Evolutionary conservation across 2,113 vertebrate genomes (phyloP).

Genomic region (Clarias gariepinus): DNA sequence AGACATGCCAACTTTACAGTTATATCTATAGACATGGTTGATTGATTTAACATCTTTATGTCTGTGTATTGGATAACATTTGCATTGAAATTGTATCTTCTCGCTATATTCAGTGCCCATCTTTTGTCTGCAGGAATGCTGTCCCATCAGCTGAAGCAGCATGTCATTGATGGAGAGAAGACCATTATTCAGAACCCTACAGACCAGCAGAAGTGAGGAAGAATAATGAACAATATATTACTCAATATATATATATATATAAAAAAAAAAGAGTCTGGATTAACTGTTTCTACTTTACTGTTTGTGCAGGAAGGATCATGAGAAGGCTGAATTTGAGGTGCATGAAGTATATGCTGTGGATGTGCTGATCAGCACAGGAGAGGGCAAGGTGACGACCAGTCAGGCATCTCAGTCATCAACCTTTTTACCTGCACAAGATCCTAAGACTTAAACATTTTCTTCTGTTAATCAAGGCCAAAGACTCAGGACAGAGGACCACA

Average conservation of each 20-base stretch:
- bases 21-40: too few relatives aligned
- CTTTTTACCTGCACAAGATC: not conserved
- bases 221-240: not conserved
- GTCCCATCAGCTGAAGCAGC: constrained; percentile 96
- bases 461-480: constrained; percentile 78
- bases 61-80: not conserved
- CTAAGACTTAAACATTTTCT: not conserved
- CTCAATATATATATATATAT: not conserved
- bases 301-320: constrained; percentile 89
- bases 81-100: not conserved
- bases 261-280: not conserved
- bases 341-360: constrained; percentile 98
- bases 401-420: not conserved
- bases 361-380: constrained; percentile 93
- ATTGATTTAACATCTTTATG: not conserved
- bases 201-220: constrained; percentile 89
- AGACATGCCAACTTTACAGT: too few relatives aligned
- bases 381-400: constrained; percentile 86
- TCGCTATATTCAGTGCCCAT: constrained; percentile 4
- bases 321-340: constrained; percentile 96
- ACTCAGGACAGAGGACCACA: constrained; percentile 93
- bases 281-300: not conserved
- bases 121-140: constrained; percentile 82
- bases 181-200: constrained; percentile 97
- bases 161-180: constrained; percentile 96